These are phyloP conservation scores for Momotus momota DNA, from an alignment of 2,797 vertebrate species.

Conservation along the genomic window DNA sequence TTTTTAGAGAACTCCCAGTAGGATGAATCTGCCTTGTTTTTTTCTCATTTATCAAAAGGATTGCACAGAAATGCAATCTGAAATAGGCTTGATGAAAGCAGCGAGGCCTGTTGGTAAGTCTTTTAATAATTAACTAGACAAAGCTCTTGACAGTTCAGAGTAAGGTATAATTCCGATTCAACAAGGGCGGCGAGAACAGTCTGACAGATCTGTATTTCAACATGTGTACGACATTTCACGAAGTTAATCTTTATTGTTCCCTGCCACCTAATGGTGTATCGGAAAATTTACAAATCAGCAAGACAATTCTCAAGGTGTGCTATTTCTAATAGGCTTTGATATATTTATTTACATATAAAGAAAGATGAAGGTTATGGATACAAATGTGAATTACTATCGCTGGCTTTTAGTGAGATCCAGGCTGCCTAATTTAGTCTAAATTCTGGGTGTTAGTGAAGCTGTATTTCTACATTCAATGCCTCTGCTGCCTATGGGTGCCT, in stretches of 20 bases:
- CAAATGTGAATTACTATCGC: neutral
- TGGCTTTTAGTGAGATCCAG: neutral
- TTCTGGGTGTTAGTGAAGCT: neutral
- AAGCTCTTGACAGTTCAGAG: slow-evolving; percentile 33
- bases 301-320: neutral
- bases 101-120: neutral
- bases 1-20: neutral
- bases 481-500: neutral
- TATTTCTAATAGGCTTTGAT: neutral
- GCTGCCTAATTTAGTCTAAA: neutral
- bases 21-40: neutral
- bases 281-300: neutral
- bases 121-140: slow-evolving; percentile 31
- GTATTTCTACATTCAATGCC: neutral
- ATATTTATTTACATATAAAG: neutral
- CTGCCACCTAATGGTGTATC: slow-evolving; percentile 52
- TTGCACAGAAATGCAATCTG: slow-evolving; percentile 5
- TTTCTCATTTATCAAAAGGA: neutral
- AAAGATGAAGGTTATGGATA: neutral
- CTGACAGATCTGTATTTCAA: slow-evolving; percentile 26
- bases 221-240: neutral
- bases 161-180: slow-evolving; percentile 18
- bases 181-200: slow-evolving; percentile 21
- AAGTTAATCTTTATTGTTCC: slow-evolving; percentile 30
- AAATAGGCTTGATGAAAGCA: slow-evolving; percentile 7